These are phyloP conservation scores for Loripinus fragilis DNA, from an alignment of 2,888 invertebrate species.

Conservation along the genomic window DNA sequence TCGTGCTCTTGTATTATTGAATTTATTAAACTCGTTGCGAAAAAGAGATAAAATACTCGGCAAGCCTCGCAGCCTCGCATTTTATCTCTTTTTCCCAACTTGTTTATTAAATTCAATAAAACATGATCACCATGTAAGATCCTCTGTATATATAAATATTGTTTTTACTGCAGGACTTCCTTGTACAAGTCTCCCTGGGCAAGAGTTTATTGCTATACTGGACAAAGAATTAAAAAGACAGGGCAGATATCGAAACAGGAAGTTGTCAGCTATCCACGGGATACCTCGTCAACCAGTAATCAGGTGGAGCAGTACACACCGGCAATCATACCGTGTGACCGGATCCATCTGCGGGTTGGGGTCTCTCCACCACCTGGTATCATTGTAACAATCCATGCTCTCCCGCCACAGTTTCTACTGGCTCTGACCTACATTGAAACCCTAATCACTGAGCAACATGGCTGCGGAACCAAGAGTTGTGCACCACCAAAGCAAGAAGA, in stretches of 20 bases:
- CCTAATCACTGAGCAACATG: conserved; percentile 76
- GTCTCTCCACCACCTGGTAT: conserved; percentile 80
- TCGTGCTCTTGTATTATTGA: too few species aligned
- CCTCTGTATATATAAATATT: conserved; percentile 9
- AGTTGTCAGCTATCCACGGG: conserved; percentile 80
- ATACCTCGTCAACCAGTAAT: conserved; percentile 75
- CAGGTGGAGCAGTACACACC: conserved; percentile 80
- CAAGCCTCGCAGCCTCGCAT: too few species aligned
- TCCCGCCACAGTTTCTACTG: conserved; percentile 82
- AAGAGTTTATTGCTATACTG: conserved; percentile 79
- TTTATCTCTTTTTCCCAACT: too few species aligned
- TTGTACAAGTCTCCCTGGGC: conserved; percentile 82
- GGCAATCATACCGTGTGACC: conserved; percentile 80
- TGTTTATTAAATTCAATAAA: too few species aligned
- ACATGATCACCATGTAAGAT: too few species aligned
- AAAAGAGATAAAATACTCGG: too few species aligned
- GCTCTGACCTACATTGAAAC: conserved; percentile 82
- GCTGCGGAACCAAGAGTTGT: conserved; percentile 76
- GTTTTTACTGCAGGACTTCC: conserved; percentile 71
- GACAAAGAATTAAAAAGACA: conserved; percentile 80
- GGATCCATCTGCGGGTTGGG: conserved; percentile 78
- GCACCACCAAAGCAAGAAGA: conserved; percentile 58
- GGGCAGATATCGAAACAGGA: conserved; percentile 80
- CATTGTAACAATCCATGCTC: conserved; percentile 80
- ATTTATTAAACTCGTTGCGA: too few species aligned